Percentiles rank a stretch among this genome's conserved stretches.
Conservation (phyloP, 2,888 invertebrate genomes). For the Heliconius hortense region DNA sequence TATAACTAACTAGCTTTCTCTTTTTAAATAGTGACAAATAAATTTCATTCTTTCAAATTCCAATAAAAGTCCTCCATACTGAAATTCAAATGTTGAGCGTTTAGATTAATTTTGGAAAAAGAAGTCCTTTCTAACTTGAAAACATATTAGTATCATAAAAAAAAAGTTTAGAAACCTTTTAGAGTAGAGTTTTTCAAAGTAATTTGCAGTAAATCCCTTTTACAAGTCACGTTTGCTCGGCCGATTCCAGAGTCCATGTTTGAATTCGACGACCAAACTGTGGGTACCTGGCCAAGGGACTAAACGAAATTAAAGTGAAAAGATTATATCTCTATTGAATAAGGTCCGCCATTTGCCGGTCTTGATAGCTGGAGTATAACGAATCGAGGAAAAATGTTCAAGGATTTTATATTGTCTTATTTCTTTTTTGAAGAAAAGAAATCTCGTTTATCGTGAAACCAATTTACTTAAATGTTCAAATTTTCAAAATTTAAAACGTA, state of each 20-base stretch:
- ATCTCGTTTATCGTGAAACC: neutral
- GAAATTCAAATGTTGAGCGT: neutral
- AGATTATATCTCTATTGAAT: conserved; percentile 69
- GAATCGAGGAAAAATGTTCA: conserved; percentile 41
- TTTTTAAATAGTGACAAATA: no score
- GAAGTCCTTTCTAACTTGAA: conserved; percentile 19
- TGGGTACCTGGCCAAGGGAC: conserved; percentile 34
- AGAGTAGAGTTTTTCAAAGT: conserved; percentile 44
- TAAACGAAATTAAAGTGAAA: conserved; percentile 50
- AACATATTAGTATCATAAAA: conserved; percentile 37
- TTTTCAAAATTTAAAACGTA: no score
- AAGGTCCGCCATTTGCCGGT: conserved; percentile 48
- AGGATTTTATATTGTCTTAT: neutral
- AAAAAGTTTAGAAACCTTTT: conserved; percentile 29
- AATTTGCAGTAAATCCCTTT: conserved; percentile 57
- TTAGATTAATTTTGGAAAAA: neutral
- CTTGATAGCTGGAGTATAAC: conserved; percentile 20
- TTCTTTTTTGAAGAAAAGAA: neutral
- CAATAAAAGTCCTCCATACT: neutral
- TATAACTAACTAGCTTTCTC: no score
- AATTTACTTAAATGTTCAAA: neutral
- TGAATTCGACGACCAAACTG: conserved; percentile 22
- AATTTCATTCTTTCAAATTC: neutral
- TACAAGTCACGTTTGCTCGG: conserved; percentile 50
- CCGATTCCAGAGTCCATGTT: conserved; percentile 47